Evolutionary conservation across 2,888 invertebrate genomes (phyloP), one percentile per base, ranked within the genome.

Genomic region (Ceriagrion tenellum): DNA sequence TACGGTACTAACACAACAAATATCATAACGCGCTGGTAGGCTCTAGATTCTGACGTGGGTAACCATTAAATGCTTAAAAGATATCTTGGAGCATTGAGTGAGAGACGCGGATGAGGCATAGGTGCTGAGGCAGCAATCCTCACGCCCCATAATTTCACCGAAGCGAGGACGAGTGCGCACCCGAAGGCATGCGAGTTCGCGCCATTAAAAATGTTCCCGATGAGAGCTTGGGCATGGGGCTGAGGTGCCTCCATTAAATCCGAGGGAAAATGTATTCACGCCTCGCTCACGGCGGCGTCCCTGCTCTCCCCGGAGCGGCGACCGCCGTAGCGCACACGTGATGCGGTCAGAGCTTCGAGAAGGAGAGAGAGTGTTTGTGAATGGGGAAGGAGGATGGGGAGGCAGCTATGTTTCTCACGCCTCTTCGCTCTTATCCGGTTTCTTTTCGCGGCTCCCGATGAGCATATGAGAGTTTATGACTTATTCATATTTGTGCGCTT

Each of bases 401-500:
- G 74, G 18, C 0, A 23, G 18, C 69, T 26, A 26, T n/a, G 69
- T 81, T 35, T 30, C 81, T 81, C 81, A 81, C 35, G 81, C 81
- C 69, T 69, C 69, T 23, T 69, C 69, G 4, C 81, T 18, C 81
- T 81, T 2, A 30, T 81, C 81, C 35, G 35, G 30, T 81, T 30
- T 30, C 81, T 81, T 81, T 81, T 18, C 81, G 81, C 81, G 81
- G 81, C 35, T 16, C 35, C 81, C 35, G 35, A 81, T 35, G 81
- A 35, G 35, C 81, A 81, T 81, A 35, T 56, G 56, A 35, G 69
- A 16, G 35, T 81, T 81, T 35, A 81, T 81, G 81, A 81, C 81
- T 69, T 69, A 81, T 81, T 81, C 81, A 81, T 81, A 81, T 35
- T 81, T 81, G 30, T 81, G 35, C 81, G 81, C 74, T 81, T 10